Conservation (phyloP, 92 coral and sea anemone species). For the Siderastrea radians region DNA sequence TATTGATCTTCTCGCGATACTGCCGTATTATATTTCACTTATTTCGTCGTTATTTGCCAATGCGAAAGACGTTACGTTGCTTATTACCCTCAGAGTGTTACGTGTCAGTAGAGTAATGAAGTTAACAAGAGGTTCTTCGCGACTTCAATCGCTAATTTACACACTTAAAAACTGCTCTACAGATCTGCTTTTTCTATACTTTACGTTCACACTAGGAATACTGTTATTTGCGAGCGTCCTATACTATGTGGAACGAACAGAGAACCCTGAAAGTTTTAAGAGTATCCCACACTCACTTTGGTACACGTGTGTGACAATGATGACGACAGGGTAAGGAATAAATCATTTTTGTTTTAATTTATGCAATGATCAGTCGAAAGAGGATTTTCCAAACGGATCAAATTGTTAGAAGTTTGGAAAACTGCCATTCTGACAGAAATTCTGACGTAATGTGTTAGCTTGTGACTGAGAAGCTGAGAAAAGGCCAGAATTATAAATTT, state of each 20-base stretch:
- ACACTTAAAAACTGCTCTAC: conserved; percentile 79
- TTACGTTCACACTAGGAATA: conserved; percentile 79
- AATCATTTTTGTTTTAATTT: background rate
- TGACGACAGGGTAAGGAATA: conserved; percentile 81
- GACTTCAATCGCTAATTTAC: conserved; percentile 75
- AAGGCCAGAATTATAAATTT: no score
- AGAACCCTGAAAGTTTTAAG: conserved; percentile 69
- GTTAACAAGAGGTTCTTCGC: conserved; percentile 75
- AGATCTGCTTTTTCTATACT: conserved; percentile 80
- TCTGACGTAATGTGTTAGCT: no score
- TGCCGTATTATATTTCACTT: conserved; percentile 83
- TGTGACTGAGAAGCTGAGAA: no score
- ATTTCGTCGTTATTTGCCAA: conserved; percentile 49
- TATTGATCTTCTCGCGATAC: conserved; percentile 78
- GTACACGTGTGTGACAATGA: conserved; percentile 94
- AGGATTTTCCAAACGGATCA: no score
- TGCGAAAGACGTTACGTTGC: conserved; percentile 50
- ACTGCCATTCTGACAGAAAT: no score
- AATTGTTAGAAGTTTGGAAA: no score
- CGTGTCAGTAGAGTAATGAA: conserved; percentile 87
- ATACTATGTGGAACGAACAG: conserved; percentile 76
- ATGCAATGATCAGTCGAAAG: background rate
- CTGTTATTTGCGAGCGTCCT: conserved; percentile 79
- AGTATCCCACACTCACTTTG: conserved; percentile 90
- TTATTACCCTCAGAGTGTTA: conserved; percentile 74